phyloP scores from a whole-genome alignment of 2,888 invertebrate species.

The Drosophila putrida region DNA sequence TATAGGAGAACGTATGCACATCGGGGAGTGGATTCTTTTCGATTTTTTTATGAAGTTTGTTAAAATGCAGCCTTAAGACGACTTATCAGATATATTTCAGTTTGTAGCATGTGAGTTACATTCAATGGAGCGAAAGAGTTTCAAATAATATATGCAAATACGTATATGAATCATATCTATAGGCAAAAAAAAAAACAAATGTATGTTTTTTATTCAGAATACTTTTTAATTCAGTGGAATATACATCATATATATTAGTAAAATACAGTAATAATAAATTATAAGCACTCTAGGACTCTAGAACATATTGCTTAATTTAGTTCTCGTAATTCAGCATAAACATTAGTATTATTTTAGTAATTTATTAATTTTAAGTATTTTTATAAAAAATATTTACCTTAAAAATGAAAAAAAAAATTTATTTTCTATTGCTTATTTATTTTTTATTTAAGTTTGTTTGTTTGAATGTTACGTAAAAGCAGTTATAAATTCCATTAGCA shows the following conservation, averaged over 20 bases:
- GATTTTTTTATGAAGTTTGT: conserved; percentile 10
- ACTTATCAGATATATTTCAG: conserved; percentile 56
- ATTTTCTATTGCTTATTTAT: too few relatives aligned
- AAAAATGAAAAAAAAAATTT: too few relatives aligned
- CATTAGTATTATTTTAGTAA: too few relatives aligned
- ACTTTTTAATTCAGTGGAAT: too few relatives aligned
- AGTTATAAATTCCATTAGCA: not conserved
- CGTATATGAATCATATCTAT: conserved; percentile 7
- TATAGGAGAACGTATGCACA: conserved; percentile 18
- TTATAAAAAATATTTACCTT: not conserved
- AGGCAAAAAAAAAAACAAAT: not conserved
- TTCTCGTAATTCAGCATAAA: too few relatives aligned
- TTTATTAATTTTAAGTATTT: not conserved
- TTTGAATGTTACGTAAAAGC: not conserved
- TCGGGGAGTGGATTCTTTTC: conserved; percentile 27
- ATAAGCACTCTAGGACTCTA: too few relatives aligned
- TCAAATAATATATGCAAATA: conserved; percentile 48
- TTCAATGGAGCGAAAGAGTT: conserved; percentile 48
- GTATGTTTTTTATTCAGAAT: not conserved
- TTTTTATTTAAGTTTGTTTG: too few relatives aligned
- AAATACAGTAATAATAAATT: too few relatives aligned
- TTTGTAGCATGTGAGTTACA: conserved; percentile 24
- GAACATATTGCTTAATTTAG: not conserved
- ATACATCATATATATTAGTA: too few relatives aligned
- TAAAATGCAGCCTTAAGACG: conserved; percentile 31